Evolutionary conservation across 2,113 vertebrate species (phyloP), one percentile per base, ranked within the genome.

Genomic region (Apistogramma diplotaenia): DNA sequence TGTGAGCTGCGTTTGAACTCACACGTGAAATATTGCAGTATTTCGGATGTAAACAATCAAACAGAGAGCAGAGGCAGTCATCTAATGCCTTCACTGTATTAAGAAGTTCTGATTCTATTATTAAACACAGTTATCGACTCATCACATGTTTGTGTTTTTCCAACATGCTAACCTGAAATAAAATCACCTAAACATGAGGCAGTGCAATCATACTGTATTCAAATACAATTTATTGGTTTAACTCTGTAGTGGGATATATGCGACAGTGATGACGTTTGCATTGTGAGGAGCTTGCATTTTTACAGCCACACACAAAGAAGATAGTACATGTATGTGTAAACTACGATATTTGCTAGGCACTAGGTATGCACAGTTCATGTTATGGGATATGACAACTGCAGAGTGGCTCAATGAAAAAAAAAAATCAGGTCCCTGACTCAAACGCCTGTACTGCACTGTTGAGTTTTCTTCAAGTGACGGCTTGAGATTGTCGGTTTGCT

Each of bases 291-390:
- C 81, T 92, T 60, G 78, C 72, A 31, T 77, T 72, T 83, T 67
- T 80, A 91, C 84, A 93, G 80, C 86, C 87, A 82, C 89, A 81
- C 86, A 89, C 85, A 88, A 53, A 85, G 62, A 78, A 82, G 88
- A 86, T 79, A 78, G 53, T 74, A 85, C 62, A 83, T 80, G 85
- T 87, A 87, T 83, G 82, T 81, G 67, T 74, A 88, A 79, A 85
- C 87, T 86, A 88, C 37, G 27, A 59, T 79, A 70, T 84, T 82
- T 84, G 75, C 91, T 93, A 91, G 90, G 91, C 93, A 94, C 92
- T 90, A 91, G 82, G 74, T 91, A 92, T 88, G 78, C 82, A 90
- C 77, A 89, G 80, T 89, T 76, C 60, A 83, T 74, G 65, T 78
- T 58, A 73, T 53, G 65, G 79, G 78, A 84, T 65, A 73, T 27